Evolutionary conservation across 2,888 invertebrate species (phyloP), one percentile per base, ranked within the genome.

Genomic region (Lordiphosa fenestrarum): DNA sequence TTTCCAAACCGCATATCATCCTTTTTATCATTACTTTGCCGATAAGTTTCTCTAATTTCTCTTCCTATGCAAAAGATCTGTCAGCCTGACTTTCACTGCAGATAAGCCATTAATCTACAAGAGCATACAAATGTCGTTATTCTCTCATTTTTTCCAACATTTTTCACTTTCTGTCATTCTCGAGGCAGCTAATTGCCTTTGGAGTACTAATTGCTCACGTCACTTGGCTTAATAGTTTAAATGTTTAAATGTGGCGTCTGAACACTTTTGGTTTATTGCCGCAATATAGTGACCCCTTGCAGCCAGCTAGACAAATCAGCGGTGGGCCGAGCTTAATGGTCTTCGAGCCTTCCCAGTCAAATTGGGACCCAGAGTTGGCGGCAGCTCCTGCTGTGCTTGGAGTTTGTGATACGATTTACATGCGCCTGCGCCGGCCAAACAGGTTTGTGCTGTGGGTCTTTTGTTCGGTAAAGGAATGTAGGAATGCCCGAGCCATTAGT

Each of bases 281-380:
- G 51, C 40, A 67, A 6, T 40, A 10, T 39, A 42, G 69, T 77
- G 75, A 81, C 82, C 83, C 72, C 74, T 71, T 67, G 64, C 67
- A 72, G 70, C 70, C 68, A 72, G 70, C 68, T 38, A 65, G 51
- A 82, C 76, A 80, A 84, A 75, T 77, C 69, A 84, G 59, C 66
- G 58, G 58, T 52, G 65, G 55, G 53, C 61, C 36, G 21, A 21
- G 54, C 52, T 58, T 69, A 73, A 76, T 68, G 65, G 64, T 10
- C 56, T n/a, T 21, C 40, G 23, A 52, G 30, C 13, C 44, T 40
- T 46, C 40, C 54, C 54, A 54, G 62, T 35, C 46, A 41, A 37
- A 33, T 53, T 15, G 23, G 30, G 23, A 15, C 41, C 35, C 36
- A 33, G 47, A 19, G 12, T 35, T 39, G 6, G 44, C 12, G 21